Evolutionary conservation across 2,113 vertebrate species (phyloP), one percentile per base, ranked within the genome.

Genomic region (Stomatorhinus ivindoensis): DNA sequence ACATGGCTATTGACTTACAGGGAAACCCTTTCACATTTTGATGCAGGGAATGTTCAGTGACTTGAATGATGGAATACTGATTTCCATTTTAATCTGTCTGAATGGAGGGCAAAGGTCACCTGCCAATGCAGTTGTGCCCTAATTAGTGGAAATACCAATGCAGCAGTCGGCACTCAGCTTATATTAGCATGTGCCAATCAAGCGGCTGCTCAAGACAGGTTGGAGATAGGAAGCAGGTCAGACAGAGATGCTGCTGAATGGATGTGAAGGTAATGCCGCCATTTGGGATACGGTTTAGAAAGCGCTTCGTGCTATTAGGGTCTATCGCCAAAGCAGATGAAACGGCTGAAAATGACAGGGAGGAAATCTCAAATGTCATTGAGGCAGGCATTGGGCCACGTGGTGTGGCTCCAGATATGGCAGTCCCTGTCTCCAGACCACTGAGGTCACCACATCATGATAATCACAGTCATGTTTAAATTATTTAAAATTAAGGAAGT

Each of bases 141-240:
- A 53, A 65, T 15, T 58, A 73, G 58, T 46, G n/a, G 39, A 87
- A 46, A 53, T 87, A 55, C 47, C 85, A 35, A 19, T 2, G 27
- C n/a, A 35, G 46, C 46, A 31, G 46, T 31, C 46, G 17, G 27
- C 46, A 51, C 55, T n/a, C 87, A 51, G 47, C 80, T 50, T n/a
- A 73, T 88, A 53, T 31, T 88, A 5, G 10, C 55, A n/a, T 1
- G 51, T 7, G 48, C 53, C 82, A 90, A 86, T 50, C 82, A 86
- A 50, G 80, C 90, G 90, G 86, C 80, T 86, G 48, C 85, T 87
- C 48, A 50, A 83, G 65, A 90, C 90, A 92, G 88, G 89, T 90
- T 76, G 51, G 31, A 82, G 48, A 90, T 92, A 90, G 91, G 73
- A 83, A 53, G 27, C 50, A 84, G 76, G 89, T 91, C 87, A 88